Base-by-base conservation (phyloP, 2,888 invertebrate genomes). In the Agapostemon virescens region DNA sequence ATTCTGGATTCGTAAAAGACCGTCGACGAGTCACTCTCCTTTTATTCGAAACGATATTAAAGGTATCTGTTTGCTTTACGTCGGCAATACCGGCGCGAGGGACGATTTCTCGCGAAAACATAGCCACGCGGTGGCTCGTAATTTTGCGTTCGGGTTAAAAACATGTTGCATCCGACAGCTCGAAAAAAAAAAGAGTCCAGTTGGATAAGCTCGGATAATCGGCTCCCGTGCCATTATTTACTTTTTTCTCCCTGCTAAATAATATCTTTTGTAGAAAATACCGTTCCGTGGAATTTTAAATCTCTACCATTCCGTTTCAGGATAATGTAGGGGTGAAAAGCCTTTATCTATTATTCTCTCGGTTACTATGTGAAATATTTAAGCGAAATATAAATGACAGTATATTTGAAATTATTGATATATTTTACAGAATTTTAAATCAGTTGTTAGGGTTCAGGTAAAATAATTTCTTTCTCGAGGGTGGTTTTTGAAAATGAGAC, bases 1-100 rank as follows among this genome's bases (percentile, higher is more conserved):
- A 69, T 30, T 74, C 55, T 52, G 15, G 40, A 78, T 69, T 30
- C 36, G 26, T 7, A 3, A 42, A 55, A 55, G n/a, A 42, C 40
- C n/a, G 11, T 11, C 40, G 11, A 15, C 20, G n/a, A 63, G 40
- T 38, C 49, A 38, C 36, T 26, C 23, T 33, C 26, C 15, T 26
- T 5, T 36, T 49, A 52, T 67, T 58, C 4, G n/a, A 13, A 45
- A 1, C 13, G 23, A 13, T 9, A 33, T 55, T 63, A 30, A n/a
- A 36, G n/a, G 33, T 33, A 61, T 20, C 30, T 20, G 61, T 33
- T 20, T 61, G 61, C 17, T 61, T 61, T 33, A 33, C 33, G 20
- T 20, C 20, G 58, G 20, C 15, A 30, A 58, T 58, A 61, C 17
- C 30, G 17, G 0, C 7, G 58, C 23, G 23, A 52, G 4, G 4